phyloP scores from a whole-genome alignment of 2,113 vertebrate genomes.

The Mohoua ochrocephala region DNA sequence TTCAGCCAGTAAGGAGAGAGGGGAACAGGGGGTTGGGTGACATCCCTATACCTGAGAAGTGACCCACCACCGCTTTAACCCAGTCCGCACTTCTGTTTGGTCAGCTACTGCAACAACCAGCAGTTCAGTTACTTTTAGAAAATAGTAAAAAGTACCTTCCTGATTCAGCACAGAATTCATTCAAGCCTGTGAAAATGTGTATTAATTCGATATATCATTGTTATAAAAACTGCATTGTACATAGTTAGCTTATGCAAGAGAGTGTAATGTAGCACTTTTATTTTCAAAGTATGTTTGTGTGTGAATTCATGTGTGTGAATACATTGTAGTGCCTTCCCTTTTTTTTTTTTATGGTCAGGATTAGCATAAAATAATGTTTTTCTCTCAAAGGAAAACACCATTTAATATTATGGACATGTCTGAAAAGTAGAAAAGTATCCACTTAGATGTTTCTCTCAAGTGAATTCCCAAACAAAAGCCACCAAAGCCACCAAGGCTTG shows the following conservation, averaged over 20 bases:
- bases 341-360: conserved; percentile 11
- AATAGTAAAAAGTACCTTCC: not conserved
- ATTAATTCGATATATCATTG: conserved; percentile 61
- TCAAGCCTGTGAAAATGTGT: conserved; percentile 26
- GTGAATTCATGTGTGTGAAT: not conserved
- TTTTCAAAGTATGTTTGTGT: conserved; percentile 24
- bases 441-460: not conserved
- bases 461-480: not conserved
- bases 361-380: conserved; percentile 33
- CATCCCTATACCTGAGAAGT: too few relatives aligned
- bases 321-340: not conserved
- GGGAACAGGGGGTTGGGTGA: too few relatives aligned
- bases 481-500: not conserved
- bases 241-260: conserved; percentile 24
- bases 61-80: too few relatives aligned
- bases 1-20: too few relatives aligned
- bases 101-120: too few relatives aligned
- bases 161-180: conserved; percentile 31
- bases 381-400: not conserved
- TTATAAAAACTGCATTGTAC: not conserved
- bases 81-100: too few relatives aligned
- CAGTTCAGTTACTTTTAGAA: not conserved
- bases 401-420: not conserved
- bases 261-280: conserved; percentile 31
- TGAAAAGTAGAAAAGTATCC: not conserved